phyloP scores from a whole-genome alignment of 2,797 vertebrate genomes.

The Crax fasciolata region DNA sequence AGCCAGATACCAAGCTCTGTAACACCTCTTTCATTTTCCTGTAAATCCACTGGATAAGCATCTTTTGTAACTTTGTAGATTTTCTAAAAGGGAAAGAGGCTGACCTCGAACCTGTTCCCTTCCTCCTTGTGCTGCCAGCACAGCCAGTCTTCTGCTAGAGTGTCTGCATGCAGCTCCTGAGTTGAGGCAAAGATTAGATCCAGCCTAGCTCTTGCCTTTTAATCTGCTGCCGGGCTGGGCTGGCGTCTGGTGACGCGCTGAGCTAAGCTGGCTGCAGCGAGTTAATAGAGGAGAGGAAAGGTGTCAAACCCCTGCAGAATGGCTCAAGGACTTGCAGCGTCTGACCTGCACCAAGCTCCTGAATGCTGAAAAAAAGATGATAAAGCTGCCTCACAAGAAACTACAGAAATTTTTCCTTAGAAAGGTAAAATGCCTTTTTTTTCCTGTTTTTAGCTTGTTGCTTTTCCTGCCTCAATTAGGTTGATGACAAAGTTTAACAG shows the following conservation, averaged over 20 bases:
- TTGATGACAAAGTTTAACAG: conserved; percentile 13
- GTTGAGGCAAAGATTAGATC: conserved; percentile 56
- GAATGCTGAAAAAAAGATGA: conserved; percentile 57
- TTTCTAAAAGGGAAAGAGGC: neutral
- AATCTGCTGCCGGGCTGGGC: conserved; percentile 47
- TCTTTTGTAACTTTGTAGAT: neutral
- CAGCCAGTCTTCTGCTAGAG: neutral
- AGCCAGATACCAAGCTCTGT: neutral
- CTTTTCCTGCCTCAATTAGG: neutral
- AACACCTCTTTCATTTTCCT: neutral
- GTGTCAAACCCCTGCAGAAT: conserved; percentile 49
- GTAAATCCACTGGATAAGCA: neutral
- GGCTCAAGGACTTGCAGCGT: neutral
- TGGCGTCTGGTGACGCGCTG: conserved; percentile 29
- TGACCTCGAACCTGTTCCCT: neutral
- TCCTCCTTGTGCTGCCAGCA: neutral
- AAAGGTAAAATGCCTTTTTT: conserved; percentile 70
- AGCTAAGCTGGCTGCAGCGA: conserved; percentile 64
- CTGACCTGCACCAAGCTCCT: neutral
- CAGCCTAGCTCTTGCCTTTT: conserved; percentile 55
- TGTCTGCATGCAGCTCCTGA: neutral
- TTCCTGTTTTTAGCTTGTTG: neutral
- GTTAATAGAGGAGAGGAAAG: conserved; percentile 54
- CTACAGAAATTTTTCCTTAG: conserved; percentile 75
- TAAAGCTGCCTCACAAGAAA: conserved; percentile 69